A percentile compares a stretch with the other conserved stretches of the same genome.
Conservation (phyloP, 2,888 invertebrate species). For the Lasius fuliginosus region DNA sequence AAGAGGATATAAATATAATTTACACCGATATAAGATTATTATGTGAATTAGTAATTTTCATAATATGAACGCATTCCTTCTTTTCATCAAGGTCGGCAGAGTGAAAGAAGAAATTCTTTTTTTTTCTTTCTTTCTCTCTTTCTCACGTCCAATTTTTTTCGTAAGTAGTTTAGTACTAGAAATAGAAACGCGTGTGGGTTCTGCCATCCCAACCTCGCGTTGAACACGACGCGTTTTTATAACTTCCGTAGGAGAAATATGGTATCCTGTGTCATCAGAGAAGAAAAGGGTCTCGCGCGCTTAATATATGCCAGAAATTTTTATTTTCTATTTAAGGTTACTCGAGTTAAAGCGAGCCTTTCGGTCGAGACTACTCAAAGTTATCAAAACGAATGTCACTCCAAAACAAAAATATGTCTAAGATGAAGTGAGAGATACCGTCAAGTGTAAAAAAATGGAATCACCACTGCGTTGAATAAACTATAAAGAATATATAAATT, state of each 20-base stretch:
- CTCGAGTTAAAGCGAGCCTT: slow-evolving; percentile 11
- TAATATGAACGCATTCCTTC: neutral
- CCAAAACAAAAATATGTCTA: neutral
- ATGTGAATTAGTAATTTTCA: neutral
- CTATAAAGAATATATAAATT: neutral
- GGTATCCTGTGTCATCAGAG: slow-evolving; percentile 70
- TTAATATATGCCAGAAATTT: slow-evolving; percentile 48
- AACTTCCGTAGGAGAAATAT: slow-evolving; percentile 72
- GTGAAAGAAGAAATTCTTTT: neutral
- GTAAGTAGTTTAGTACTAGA: slow-evolving; percentile 36
- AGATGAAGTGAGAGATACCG: neutral
- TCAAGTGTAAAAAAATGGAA: neutral
- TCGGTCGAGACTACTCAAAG: neutral
- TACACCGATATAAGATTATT: neutral
- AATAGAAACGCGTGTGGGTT: slow-evolving; percentile 50
- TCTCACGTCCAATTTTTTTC: slow-evolving; percentile 19
- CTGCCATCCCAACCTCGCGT: slow-evolving; percentile 36
- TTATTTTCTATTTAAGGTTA: slow-evolving; percentile 51
- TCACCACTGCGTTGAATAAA: neutral
- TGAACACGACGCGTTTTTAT: slow-evolving; percentile 63
- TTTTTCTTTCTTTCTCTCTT: neutral
- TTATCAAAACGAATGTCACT: slow-evolving; percentile 23
- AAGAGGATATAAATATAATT: neutral
- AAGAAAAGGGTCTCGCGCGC: slow-evolving; percentile 64
- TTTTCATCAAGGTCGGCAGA: neutral